Evolutionary conservation across 2,113 vertebrate genomes (phyloP).

Genomic region (Nymphicus hollandicus): DNA sequence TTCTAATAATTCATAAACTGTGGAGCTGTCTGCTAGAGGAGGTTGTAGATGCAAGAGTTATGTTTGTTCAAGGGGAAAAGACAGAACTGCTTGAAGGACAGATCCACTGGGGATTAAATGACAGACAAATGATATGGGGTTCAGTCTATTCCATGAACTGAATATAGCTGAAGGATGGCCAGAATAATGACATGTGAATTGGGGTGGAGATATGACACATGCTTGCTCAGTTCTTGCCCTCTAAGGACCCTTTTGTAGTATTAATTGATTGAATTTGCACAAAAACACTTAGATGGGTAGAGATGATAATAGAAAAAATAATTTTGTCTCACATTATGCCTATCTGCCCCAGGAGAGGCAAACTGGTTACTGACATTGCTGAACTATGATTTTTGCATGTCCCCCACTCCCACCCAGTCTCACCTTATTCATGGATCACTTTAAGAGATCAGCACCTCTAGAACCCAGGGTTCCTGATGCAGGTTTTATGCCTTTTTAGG

Average conservation of each 20-base stretch:
- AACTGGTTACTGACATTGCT: not conserved
- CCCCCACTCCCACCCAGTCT: not conserved
- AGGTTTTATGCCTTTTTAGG: not conserved
- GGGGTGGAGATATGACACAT: fast-evolving
- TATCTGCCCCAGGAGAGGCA: not conserved
- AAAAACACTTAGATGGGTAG: not conserved
- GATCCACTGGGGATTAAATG: not conserved
- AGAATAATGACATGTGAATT: not conserved
- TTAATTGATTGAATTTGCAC: not conserved
- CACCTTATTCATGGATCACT: not conserved
- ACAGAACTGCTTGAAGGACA: not conserved
- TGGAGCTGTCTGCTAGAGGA: not conserved
- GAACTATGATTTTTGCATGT: not conserved
- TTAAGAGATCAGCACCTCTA: not conserved
- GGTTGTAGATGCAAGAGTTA: not conserved
- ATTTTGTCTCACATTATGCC: not conserved
- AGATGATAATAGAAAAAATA: not conserved
- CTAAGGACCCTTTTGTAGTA: not conserved
- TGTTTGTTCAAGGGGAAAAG: not conserved
- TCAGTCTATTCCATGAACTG: not conserved
- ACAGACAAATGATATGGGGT: not conserved
- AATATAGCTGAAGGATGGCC: not conserved
- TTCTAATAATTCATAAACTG: not conserved
- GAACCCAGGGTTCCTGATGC: not conserved
- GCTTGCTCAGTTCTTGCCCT: not conserved